phyloP scores from a whole-genome alignment of 2,113 vertebrate genomes.

The Origma solitaria region DNA sequence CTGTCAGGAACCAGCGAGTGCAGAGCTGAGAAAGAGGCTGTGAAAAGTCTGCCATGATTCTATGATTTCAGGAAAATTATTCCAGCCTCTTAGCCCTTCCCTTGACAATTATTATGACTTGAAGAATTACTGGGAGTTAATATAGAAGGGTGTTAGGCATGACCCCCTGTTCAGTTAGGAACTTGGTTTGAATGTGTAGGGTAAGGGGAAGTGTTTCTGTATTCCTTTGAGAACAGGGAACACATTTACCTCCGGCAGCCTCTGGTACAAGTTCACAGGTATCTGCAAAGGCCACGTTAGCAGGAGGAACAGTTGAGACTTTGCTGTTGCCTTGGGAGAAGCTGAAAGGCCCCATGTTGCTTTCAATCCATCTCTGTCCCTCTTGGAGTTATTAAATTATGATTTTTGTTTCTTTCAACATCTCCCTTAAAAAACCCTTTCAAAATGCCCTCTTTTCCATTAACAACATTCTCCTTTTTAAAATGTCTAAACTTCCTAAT shows the following conservation, averaged over 20 bases:
- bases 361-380: neutral
- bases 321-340: neutral
- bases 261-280: neutral
- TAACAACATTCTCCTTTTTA: neutral
- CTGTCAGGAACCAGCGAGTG: neutral
- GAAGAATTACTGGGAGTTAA: neutral
- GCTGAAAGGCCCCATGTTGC: neutral
- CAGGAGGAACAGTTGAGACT: neutral
- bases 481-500: neutral
- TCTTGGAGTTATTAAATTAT: neutral
- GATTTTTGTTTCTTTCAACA: neutral
- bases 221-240: neutral
- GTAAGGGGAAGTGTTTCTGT: neutral
- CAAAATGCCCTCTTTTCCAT: neutral
- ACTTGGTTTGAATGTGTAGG: neutral
- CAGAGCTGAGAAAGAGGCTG: neutral
- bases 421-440: neutral
- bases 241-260: neutral
- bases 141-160: rapidly evolving
- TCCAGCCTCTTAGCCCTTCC: neutral
- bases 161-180: neutral
- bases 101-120: neutral
- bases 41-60: neutral
- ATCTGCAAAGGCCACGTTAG: neutral
- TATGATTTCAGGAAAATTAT: neutral